Conservation (phyloP, 2,888 invertebrate species). For the Ectemnius continuus region DNA sequence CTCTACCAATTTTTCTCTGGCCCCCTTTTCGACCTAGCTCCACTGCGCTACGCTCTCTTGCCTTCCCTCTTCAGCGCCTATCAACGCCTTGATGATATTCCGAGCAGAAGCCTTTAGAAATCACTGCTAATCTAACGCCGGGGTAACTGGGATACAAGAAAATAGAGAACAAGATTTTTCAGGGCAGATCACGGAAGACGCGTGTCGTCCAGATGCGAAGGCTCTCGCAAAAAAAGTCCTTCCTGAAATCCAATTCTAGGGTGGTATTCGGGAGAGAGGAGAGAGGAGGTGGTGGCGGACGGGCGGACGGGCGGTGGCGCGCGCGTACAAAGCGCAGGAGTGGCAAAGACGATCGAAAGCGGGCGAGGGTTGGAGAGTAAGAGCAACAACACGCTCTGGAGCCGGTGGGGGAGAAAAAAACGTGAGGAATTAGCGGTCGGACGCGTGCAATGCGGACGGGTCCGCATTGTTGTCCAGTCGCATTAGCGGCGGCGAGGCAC, state of each 20-base stretch:
- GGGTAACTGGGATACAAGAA: no score
- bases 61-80: background rate
- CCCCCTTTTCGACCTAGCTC: background rate
- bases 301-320: background rate
- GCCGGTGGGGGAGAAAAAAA: constrained; percentile 46
- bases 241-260: constrained; percentile 70
- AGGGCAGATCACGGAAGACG: constrained; percentile 17
- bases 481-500: constrained; percentile 69
- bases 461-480: constrained; percentile 73
- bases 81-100: background rate
- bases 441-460: constrained; percentile 73
- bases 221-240: constrained; percentile 55
- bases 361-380: constrained; percentile 27
- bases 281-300: background rate
- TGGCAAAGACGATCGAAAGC: constrained; percentile 5
- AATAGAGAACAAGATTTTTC: no score
- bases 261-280: constrained; percentile 45
- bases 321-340: constrained; percentile 26
- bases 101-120: no score
- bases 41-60: background rate
- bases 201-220: constrained; percentile 46
- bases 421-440: constrained; percentile 73
- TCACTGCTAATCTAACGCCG: no score
- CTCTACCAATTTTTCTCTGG: constrained; percentile 15
- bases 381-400: constrained; percentile 34